These are phyloP conservation scores for Trissolcus brochymenae DNA, from an alignment of 2,888 invertebrate species.

Conservation along the genomic window DNA sequence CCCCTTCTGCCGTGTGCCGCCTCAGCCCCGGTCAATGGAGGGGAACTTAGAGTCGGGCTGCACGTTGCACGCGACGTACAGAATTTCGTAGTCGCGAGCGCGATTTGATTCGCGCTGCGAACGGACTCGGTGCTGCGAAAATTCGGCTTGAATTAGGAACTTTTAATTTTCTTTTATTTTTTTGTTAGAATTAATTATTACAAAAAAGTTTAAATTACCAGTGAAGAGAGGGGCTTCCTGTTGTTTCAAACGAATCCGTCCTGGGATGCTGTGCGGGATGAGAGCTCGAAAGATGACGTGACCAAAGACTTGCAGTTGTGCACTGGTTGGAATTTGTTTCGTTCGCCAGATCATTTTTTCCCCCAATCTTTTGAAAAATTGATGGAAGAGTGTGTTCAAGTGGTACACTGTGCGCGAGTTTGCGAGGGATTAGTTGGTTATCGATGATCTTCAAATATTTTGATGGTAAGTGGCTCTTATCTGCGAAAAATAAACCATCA, in stretches of 20 bases:
- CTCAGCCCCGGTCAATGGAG: slow-evolving; percentile 52
- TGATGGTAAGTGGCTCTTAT: slow-evolving; percentile 27
- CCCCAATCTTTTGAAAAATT: slow-evolving; percentile 6
- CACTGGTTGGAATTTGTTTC: not conserved
- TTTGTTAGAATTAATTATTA: not conserved
- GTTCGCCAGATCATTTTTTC: not conserved
- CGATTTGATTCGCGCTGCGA: slow-evolving; percentile 68
- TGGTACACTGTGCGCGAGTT: slow-evolving; percentile 26
- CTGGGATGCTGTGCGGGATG: slow-evolving; percentile 6
- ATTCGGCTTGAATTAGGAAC: slow-evolving; percentile 5
- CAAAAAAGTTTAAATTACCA: not conserved
- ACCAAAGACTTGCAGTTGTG: not conserved
- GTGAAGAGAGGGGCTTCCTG: not conserved
- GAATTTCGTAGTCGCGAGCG: slow-evolving; percentile 70
- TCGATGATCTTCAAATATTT: slow-evolving; percentile 47
- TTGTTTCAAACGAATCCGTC: not conserved
- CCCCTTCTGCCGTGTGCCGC: slow-evolving; percentile 57
- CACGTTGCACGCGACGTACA: slow-evolving; percentile 59
- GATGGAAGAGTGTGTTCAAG: slow-evolving; percentile 33
- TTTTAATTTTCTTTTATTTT: not conserved
- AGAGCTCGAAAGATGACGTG: not conserved
- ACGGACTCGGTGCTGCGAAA: slow-evolving; percentile 6
- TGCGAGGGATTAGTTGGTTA: slow-evolving; percentile 37
- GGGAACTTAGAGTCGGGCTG: slow-evolving; percentile 45
- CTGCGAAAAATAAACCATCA: not conserved